Base-by-base conservation (phyloP, 2,113 vertebrate species). In the Misgurnus mizolepis region DNA sequence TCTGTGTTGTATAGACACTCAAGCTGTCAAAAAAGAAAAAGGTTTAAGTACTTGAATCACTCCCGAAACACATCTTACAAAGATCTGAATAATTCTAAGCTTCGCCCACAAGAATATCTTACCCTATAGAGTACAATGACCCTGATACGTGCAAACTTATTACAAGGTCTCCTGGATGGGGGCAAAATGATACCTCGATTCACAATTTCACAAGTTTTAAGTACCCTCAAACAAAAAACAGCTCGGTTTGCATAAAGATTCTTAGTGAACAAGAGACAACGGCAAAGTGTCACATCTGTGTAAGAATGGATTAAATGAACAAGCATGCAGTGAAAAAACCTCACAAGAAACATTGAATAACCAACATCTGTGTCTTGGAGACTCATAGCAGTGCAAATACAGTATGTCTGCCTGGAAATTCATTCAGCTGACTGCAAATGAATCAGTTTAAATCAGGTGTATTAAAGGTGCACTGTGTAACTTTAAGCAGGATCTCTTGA, bases 1-100 rank as follows among this genome's bases (percentile, higher is more conserved):
- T 70, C 45, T 53, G 5, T 43, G 6, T 40, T 60, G 10, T 22
- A 58, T 8, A n/a, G 53, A 60, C 39, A 73, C 53, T 56, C 27
- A 7, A 17, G n/a, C 41, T 10, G 50, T 72, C n/a, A 17, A 56
- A 56, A 27, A 55, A 71, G 34, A 56, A 55, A 27, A 53, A 71
- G 15, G 10, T 27, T 72, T 56, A 34, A 72, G 53, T 58, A 56
- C 39, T 41, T 18, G 50, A 56, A 58, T 41, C 9, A 40, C 49
- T 6, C 15, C 8, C 4, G n/a, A 43, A 58, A 17, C 4, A 15
- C 53, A 18, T 72, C 39, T 8, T 43, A 9, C 58, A n/a, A 22
- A 58, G 53, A 72, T 56, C 8, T 58, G 53, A 72, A 43, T 43
- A n/a, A 58, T 58, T 18, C 53, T 39, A 58, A 40, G 14, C 69